Conservation (phyloP, 2,888 invertebrate genomes). For the Polyploca ridens region DNA sequence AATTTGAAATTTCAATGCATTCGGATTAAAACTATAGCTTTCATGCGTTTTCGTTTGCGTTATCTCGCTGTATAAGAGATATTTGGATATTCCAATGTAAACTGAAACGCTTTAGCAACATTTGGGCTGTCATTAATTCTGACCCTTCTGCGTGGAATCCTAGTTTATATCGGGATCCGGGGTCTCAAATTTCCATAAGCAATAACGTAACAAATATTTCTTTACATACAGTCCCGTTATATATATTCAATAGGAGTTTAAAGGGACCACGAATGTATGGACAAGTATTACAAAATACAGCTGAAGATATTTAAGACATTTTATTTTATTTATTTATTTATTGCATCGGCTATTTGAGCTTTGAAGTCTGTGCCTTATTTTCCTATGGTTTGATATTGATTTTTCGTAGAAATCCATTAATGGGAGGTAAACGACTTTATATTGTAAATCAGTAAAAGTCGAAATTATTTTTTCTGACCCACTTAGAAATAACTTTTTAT, state of each 20-base stretch:
- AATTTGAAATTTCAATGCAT: background rate
- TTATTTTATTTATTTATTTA: too few relatives aligned
- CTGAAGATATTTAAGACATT: too few relatives aligned
- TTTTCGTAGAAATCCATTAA: too few relatives aligned
- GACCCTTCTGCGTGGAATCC: conserved; percentile 44
- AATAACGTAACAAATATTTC: conserved; percentile 37
- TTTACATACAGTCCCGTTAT: background rate
- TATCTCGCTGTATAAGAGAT: conserved; percentile 25
- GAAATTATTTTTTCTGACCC: too few relatives aligned
- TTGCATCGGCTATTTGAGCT: too few relatives aligned
- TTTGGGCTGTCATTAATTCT: conserved; percentile 51
- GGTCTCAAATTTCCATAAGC: conserved; percentile 49
- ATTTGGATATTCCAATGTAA: conserved; percentile 40
- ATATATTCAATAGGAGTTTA: background rate
- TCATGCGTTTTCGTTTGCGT: conserved; percentile 13
- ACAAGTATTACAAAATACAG: background rate
- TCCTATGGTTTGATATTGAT: too few relatives aligned
- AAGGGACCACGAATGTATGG: background rate
- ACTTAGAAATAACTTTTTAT: too few relatives aligned
- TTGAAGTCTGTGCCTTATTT: too few relatives aligned
- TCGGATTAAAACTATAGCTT: background rate
- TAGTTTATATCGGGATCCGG: conserved; percentile 50
- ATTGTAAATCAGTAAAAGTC: too few relatives aligned
- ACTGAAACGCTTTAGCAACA: conserved; percentile 44
- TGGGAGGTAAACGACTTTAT: too few relatives aligned